phyloP scores from a whole-genome alignment of 2,797 vertebrate genomes.

The Falco peregrinus region DNA sequence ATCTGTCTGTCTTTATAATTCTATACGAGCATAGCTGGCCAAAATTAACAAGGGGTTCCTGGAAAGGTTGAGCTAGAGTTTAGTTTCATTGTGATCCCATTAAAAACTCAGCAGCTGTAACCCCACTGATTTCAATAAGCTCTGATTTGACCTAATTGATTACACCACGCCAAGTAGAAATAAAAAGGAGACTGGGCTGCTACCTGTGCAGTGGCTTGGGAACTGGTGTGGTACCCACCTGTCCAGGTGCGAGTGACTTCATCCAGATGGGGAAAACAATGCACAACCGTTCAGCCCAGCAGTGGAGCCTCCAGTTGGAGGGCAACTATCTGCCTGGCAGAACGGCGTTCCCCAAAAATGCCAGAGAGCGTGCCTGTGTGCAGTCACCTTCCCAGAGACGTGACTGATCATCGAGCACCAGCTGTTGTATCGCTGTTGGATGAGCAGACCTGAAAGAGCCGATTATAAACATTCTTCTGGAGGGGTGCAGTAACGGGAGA shows the following conservation, averaged over 20 bases:
- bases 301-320: accelerated
- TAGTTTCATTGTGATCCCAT: not conserved
- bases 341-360: not conserved
- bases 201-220: too few relatives aligned
- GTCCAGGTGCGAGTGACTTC: not conserved
- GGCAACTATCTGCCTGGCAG: accelerated
- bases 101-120: not conserved
- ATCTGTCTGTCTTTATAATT: not conserved
- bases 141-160: not conserved
- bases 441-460: not conserved
- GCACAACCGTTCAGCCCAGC: accelerated
- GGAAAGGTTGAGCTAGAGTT: not conserved
- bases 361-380: accelerated
- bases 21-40: accelerated
- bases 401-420: not conserved
- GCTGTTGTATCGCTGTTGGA: not conserved
- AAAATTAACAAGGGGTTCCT: not conserved
- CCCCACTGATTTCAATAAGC: not conserved
- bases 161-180: not conserved
- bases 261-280: not conserved
- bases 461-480: not conserved
- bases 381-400: not conserved
- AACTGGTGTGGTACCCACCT: too few relatives aligned
- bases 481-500: not conserved
- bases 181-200: not conserved